phyloP scores from a whole-genome alignment of 2,113 vertebrate genomes.

The Lutjanus erythropterus region DNA sequence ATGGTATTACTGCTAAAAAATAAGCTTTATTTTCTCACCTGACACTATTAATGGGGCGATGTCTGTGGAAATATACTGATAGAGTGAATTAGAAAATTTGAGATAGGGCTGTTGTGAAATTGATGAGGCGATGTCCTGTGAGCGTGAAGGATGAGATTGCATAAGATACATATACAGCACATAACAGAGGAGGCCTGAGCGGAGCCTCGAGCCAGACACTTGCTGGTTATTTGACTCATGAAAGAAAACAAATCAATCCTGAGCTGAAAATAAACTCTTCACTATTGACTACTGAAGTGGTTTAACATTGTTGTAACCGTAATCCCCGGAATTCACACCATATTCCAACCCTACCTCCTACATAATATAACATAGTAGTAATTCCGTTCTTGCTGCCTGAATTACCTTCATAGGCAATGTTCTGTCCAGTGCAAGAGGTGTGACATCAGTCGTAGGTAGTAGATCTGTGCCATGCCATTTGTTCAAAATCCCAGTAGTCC shows the following conservation, averaged over 20 bases:
- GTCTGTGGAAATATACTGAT: conserved; percentile 62
- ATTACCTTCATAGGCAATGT: not conserved
- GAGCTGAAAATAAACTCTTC: conserved; percentile 60
- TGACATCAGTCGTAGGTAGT: not conserved
- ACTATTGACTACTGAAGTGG: conserved; percentile 42
- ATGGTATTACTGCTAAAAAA: conserved; percentile 71
- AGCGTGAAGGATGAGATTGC: conserved; percentile 34
- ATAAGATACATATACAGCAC: conserved; percentile 63
- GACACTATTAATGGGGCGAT: conserved; percentile 44
- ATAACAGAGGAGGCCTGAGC: conserved; percentile 18
- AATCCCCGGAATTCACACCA: conserved; percentile 42
- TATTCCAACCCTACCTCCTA: not conserved
- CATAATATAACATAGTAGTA: not conserved
- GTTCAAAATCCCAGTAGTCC: too few relatives aligned
- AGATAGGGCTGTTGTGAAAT: conserved; percentile 44
- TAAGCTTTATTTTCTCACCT: conserved; percentile 57
- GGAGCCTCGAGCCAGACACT: conserved; percentile 27
- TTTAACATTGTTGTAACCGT: conserved; percentile 40
- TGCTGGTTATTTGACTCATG: too few relatives aligned
- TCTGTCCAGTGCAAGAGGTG: not conserved
- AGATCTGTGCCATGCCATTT: too few relatives aligned
- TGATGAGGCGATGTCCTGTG: conserved; percentile 10
- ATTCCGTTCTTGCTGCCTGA: not conserved
- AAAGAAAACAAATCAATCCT: conserved; percentile 67
- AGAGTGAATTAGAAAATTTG: conserved; percentile 33